Base-by-base conservation (phyloP, 37 sponge, comb jelly and placozoan genomes). In the Geodia barretti region DNA sequence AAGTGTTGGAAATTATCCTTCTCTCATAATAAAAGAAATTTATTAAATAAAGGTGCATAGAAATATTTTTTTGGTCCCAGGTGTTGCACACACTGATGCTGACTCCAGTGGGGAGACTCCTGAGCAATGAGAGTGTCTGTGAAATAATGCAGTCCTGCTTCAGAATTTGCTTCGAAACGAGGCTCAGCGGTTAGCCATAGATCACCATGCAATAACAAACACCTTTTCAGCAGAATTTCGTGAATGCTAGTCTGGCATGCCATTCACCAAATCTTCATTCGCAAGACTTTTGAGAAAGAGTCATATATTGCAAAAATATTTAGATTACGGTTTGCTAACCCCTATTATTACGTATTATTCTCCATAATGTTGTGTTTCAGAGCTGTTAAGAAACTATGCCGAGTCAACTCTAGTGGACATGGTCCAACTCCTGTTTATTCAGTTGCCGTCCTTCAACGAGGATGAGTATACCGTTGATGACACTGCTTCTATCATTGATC, bases 61-160 rank as follows among this genome's bases (percentile, higher is more conserved):
- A n/a, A n/a, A n/a, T n/a, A n/a, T n/a, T 47, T 47, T 47, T 14
- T 47, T 47, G 54, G 8, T n/a, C 38, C 1, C 40, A 75, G 85
- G 85, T 97, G 0, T 72, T 98, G 39, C 73, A 77, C n/a, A 95
- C 95, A 5, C 74, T 98, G 60, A 74, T 98, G 21, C 73, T 89
- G 33, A 86, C 87, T 64, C 87, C 89, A 5, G 81, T 79, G 62
- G 98, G 96, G 1, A 31, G 74, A 8, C 73, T 93, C 75, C 79
- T 98, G 47, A 92, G 87, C 66, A 87, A 98, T 66, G 98, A 98
- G 75, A 84, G 87, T 40, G 94, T 98, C 20, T 98, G 98, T 72
- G 98, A 98, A 40, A 88, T 95, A 17, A 91, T 98, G 90, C 93
- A 98, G 78, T 91, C 94, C 0, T 98, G 98, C 68, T 95, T 98